phyloP scores from a whole-genome alignment of 2,797 vertebrate genomes.

The Brachyrhaphis roseni region DNA sequence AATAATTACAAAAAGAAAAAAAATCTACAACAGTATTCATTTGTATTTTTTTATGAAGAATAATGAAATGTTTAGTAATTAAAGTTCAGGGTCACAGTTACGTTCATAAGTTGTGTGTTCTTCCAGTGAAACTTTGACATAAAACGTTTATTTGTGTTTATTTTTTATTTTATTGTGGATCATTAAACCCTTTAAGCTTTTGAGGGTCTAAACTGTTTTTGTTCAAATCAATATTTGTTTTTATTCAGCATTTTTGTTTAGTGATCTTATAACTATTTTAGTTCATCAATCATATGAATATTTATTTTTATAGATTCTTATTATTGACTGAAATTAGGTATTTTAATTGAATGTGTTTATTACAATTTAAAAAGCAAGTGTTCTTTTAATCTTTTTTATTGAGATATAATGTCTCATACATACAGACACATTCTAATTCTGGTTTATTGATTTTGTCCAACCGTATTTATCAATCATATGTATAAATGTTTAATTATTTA shows the following conservation, averaged over 20 bases:
- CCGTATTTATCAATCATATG: background rate
- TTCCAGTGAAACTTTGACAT: background rate
- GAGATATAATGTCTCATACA: background rate
- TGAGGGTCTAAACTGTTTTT: background rate
- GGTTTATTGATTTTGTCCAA: background rate
- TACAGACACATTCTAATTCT: background rate
- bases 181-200: background rate
- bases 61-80: background rate
- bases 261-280: background rate
- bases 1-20: background rate
- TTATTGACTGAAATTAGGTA: background rate
- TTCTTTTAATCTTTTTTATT: background rate
- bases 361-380: background rate
- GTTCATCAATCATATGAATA: background rate
- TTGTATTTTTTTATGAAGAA: background rate
- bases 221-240: background rate
- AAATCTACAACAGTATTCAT: background rate
- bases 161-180: background rate
- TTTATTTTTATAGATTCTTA: background rate
- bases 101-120: background rate
- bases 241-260: background rate
- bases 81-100: background rate
- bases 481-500: background rate
- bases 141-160: background rate
- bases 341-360: background rate